Evolutionary conservation across 2,888 invertebrate genomes (phyloP), one percentile per base, ranked within the genome.

Genomic region (Micoletzkya japonica): DNA sequence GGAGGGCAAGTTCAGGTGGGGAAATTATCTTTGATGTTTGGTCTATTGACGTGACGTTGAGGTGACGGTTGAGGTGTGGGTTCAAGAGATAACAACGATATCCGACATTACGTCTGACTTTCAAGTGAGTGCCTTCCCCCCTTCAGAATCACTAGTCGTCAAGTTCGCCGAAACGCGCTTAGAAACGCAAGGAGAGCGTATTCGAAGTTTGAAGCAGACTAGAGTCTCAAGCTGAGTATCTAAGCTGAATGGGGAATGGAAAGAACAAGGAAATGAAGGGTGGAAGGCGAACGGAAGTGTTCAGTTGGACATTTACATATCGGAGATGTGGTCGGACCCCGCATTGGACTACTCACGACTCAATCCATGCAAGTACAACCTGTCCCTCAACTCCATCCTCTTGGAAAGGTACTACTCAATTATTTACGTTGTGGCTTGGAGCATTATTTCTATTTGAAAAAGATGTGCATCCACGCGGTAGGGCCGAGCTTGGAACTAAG

Each of bases 241-340:
- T n/a, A n/a, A n/a, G n/a, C n/a, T n/a, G n/a, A n/a, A n/a, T n/a
- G n/a, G n/a, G n/a, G n/a, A n/a, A n/a, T n/a, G n/a, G n/a, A n/a
- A n/a, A n/a, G n/a, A n/a, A n/a, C n/a, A n/a, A n/a, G n/a, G n/a
- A n/a, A n/a, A n/a, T n/a, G n/a, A n/a, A n/a, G n/a, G n/a, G n/a
- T n/a, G n/a, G n/a, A n/a, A n/a, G n/a, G n/a, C n/a, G n/a, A n/a
- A n/a, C n/a, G n/a, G n/a, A n/a, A n/a, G n/a, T n/a, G n/a, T n/a
- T n/a, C 72, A 85, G 81, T 74, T 85, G 56, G 85, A 85, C 71
- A 86, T 85, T 63, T 85, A 85, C 74, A 85, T 85, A 71, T 81
- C 79, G 30, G 85, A 85, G 70, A 84, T 82, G 76, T 85, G 85
- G 85, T 72, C 77, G 49, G 85, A 85, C 70, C 82, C 82, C 1